phyloP scores from a whole-genome alignment of 1,140 invertebrate genomes.

The Stegodyphus mimosarum region DNA sequence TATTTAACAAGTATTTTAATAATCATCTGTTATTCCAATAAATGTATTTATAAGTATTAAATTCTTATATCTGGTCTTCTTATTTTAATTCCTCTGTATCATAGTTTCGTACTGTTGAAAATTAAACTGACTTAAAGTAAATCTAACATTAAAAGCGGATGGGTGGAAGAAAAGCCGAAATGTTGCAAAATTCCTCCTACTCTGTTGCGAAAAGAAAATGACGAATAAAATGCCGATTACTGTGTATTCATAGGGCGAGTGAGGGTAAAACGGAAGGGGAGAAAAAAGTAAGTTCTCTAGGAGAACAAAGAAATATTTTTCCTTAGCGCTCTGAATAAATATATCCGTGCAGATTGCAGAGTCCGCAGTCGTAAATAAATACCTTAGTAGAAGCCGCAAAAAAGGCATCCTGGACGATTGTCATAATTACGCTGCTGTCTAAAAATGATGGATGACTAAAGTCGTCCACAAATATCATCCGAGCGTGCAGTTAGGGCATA shows the following conservation, averaged over 20 bases:
- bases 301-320: constrained; percentile 37
- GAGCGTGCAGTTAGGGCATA: neutral
- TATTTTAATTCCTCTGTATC: too few relatives aligned
- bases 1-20: too few relatives aligned
- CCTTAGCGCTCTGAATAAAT: constrained; percentile 23
- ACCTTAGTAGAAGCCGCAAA: constrained; percentile 23
- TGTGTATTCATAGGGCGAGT: too few relatives aligned
- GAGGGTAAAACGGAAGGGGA: neutral
- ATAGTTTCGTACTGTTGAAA: too few relatives aligned
- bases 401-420: constrained; percentile 31
- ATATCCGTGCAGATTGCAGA: constrained; percentile 19
- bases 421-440: constrained; percentile 50
- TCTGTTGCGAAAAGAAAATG: neutral
- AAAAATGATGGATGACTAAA: constrained; percentile 34
- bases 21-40: too few relatives aligned
- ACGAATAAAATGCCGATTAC: too few relatives aligned
- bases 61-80: too few relatives aligned
- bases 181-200: constrained; percentile 5
- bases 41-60: too few relatives aligned
- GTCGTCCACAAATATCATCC: constrained; percentile 17
- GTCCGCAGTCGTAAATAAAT: constrained; percentile 31
- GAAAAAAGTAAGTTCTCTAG: neutral
- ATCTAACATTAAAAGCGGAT: neutral
- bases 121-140: too few relatives aligned
- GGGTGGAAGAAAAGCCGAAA: constrained; percentile 13